A percentile compares a stretch with the other conserved stretches of the same genome.
These are phyloP conservation scores for Tichodroma muraria DNA, from an alignment of 2,113 vertebrate genomes.

Conservation along the genomic window DNA sequence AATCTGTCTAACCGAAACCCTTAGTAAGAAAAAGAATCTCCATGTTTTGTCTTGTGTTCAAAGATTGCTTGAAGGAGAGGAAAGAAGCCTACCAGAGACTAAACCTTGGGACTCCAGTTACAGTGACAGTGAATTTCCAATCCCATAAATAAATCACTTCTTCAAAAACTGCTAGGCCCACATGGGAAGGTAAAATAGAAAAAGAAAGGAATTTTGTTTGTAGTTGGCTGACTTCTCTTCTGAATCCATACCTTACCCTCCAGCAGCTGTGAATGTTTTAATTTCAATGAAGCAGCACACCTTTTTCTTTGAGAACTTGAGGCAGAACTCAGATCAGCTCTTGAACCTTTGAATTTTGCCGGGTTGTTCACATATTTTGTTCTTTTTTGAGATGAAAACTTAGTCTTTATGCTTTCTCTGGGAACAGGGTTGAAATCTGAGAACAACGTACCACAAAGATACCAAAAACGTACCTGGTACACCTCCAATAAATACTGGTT, in stretches of 20 bases:
- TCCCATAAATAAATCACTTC: background rate
- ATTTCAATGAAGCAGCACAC: background rate
- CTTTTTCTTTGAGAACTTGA: background rate
- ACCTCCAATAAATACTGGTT: slow-evolving; percentile 89
- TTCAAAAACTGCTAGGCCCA: background rate
- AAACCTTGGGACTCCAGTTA: background rate
- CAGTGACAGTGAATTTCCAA: background rate
- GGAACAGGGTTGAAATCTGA: background rate
- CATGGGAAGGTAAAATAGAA: background rate
- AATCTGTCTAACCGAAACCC: slow-evolving; percentile 10
- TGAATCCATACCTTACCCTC: background rate
- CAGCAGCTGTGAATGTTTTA: background rate
- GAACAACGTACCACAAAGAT: background rate
- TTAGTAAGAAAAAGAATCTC: background rate
- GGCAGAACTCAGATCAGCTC: background rate
- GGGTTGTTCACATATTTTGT: background rate
- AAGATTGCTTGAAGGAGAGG: background rate
- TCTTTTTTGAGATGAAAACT: background rate
- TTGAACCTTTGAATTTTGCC: background rate
- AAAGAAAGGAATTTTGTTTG: background rate
- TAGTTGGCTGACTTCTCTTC: background rate
- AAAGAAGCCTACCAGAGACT: background rate
- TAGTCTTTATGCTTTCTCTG: background rate
- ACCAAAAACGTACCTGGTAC: slow-evolving; percentile 79
- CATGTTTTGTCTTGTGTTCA: background rate